Base-by-base conservation (phyloP, 2,113 vertebrate genomes). In the Gorilla gorilla region DNA sequence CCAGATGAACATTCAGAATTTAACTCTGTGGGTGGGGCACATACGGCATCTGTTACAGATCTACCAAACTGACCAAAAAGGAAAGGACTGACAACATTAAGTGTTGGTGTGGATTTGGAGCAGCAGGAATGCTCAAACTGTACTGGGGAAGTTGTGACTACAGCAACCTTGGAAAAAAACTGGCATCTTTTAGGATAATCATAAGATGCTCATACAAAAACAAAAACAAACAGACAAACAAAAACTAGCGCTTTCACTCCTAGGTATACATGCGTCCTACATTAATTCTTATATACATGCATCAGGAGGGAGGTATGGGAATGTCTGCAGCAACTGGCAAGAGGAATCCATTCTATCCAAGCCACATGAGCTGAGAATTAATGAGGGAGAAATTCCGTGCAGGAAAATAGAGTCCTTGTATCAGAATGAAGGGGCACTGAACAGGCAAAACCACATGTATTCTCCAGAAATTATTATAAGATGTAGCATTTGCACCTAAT, bases 251-350 rank as follows among this genome's bases (percentile, higher is more conserved):
- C 11, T 43, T 38, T 30, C 17, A 14, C 57, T 18, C 43, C 48
- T 5, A 1, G 52, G 50, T 8, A 30, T 40, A 7, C 8, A 2
- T 1, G 5, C 35, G 18, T 14, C 66, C 70, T 48, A 2, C 7
- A 2, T 32, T 11, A 22, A 55, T 45, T 22, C 55, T 13, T 18
- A 5, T 16, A 2, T 38, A 20, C 1, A 0, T 0, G 18, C n/a
- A 4, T 27, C 57, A 30, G 40, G 68, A 57, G 50, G 76, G 38
- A n/a, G 14, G 48, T 2, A 8, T 1, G n/a, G 17, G 22, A n/a
- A n/a, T 13, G 50, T 40, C 12, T 32, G n/a, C 11, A 5, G 73
- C 70, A 35, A 23, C 38, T 25, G n/a, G 13, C 27, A 30, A 94
- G 48, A 30, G 30, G 20, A 43, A 35, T 14, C 45, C 72, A 9